A percentile compares a stretch with the other conserved stretches of the same genome.
Evolutionary conservation across 1,140 invertebrate genomes (phyloP).

Genomic region (Octopus sinensis): DNA sequence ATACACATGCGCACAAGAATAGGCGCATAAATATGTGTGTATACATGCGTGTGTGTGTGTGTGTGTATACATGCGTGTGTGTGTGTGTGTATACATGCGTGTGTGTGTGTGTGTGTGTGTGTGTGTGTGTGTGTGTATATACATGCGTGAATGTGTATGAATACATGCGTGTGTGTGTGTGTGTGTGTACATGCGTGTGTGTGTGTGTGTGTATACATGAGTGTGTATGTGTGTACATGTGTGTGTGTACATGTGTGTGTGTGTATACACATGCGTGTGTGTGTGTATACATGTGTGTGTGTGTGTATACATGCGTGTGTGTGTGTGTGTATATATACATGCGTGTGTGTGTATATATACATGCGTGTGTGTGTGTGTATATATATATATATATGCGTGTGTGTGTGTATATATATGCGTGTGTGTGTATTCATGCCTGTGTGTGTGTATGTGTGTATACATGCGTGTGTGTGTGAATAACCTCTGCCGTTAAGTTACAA

Average conservation of each 20-base stretch:
- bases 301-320: background rate
- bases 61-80: background rate
- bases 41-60: background rate
- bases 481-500: too few relatives aligned
- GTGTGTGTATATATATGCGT: too few relatives aligned
- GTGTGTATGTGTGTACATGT: background rate
- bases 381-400: background rate
- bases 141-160: too few relatives aligned
- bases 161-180: background rate
- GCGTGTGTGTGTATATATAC: background rate
- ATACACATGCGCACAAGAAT: background rate
- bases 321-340: background rate
- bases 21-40: background rate
- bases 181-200: background rate
- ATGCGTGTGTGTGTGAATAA: background rate
- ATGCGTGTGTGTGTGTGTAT: background rate
- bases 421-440: too few relatives aligned
- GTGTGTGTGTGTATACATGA: background rate
- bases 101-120: background rate
- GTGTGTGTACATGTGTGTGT: background rate
- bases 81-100: background rate
- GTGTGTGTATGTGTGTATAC: slow-evolving; percentile 7
- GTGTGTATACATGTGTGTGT: background rate
- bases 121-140: background rate
- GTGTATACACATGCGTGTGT: background rate